A percentile compares a stretch with the other conserved stretches of the same genome.
These are phyloP conservation scores for Pyralis farinalis DNA, from an alignment of 2,888 invertebrate species.

Conservation along the genomic window DNA sequence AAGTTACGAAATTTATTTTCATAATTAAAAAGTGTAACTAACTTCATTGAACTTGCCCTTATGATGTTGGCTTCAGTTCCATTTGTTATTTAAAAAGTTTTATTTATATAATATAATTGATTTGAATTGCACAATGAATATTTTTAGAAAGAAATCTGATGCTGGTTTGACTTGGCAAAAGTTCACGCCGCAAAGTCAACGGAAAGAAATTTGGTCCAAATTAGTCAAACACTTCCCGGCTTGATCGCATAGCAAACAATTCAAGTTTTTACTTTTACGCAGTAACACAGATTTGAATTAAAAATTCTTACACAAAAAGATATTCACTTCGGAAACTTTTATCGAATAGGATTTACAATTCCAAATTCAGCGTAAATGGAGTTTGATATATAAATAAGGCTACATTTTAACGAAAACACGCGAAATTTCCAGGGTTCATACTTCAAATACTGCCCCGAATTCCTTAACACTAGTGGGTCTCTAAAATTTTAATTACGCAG, in stretches of 20 bases:
- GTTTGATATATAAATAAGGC: constrained; percentile 24
- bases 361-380: constrained; percentile 15
- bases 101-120: too few relatives aligned
- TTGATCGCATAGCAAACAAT: constrained; percentile 14
- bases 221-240: constrained; percentile 13
- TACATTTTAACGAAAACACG: constrained; percentile 21
- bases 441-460: constrained; percentile 25
- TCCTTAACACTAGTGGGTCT: constrained; percentile 33
- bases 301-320: constrained; percentile 8
- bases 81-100: too few relatives aligned
- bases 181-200: constrained; percentile 4
- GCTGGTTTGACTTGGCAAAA: background rate
- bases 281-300: constrained; percentile 13
- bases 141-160: background rate
- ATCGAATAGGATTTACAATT: background rate
- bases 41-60: too few relatives aligned
- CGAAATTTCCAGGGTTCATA: constrained; percentile 27
- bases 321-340: constrained; percentile 10
- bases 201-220: constrained; percentile 12
- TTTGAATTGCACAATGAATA: too few relatives aligned
- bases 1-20: too few relatives aligned
- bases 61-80: too few relatives aligned
- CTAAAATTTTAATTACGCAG: constrained; percentile 54
- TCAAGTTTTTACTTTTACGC: constrained; percentile 14
- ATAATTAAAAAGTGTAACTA: too few relatives aligned